phyloP scores from a whole-genome alignment of 23 tunicate genomes.

The Phallusia fumigata region DNA sequence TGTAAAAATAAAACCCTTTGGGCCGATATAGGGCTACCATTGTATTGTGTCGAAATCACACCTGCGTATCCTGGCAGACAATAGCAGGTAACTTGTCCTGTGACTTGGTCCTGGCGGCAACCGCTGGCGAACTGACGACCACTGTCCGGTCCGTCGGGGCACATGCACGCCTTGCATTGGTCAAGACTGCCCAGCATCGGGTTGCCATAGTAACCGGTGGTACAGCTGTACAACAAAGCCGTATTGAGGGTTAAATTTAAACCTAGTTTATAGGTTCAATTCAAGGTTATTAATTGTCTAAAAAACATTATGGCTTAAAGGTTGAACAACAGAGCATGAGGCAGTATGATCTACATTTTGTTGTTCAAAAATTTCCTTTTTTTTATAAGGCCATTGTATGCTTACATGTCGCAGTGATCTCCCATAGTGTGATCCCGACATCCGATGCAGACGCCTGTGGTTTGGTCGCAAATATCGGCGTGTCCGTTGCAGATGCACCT shows the following conservation, averaged over 20 bases:
- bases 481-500: constrained; percentile 92
- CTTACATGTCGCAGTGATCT: constrained; percentile 89
- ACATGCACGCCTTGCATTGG: constrained; percentile 94
- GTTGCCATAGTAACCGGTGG: constrained; percentile 92
- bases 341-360: too few species aligned
- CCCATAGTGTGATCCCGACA: constrained; percentile 86
- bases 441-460: constrained; percentile 76
- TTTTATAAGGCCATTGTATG: too few species aligned
- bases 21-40: too few species aligned
- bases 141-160: constrained; percentile 94
- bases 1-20: too few species aligned
- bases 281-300: too few species aligned
- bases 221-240: constrained; percentile 49
- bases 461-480: constrained; percentile 79
- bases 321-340: too few species aligned
- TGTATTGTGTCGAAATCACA: background rate
- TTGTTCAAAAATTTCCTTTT: too few species aligned
- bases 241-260: background rate
- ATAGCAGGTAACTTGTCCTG: constrained; percentile 72
- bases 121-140: constrained; percentile 78
- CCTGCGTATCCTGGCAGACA: constrained; percentile 79
- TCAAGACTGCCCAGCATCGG: constrained; percentile 72
- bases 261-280: too few species aligned
- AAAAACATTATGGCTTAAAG: too few species aligned
- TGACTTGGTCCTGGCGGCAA: constrained; percentile 61